Base-by-base conservation (phyloP, 2,113 vertebrate species). In the Coreoperca whiteheadi region DNA sequence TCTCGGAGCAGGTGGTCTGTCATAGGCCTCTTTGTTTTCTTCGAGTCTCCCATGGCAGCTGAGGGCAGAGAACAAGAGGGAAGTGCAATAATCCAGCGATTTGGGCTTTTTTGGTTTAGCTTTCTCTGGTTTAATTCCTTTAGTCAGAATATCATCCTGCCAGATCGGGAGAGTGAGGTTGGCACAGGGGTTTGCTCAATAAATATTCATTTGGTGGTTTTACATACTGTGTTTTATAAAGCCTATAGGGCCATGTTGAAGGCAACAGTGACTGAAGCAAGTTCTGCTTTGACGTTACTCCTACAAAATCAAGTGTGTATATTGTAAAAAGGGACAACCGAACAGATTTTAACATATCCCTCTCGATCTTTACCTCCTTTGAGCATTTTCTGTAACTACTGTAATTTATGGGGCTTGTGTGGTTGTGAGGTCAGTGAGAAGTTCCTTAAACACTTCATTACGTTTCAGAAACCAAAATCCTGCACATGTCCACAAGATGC, bases 1-100 rank as follows among this genome's bases (percentile, higher is more conserved):
- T 88, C 87, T 83, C 83, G 72, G 82, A 92, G 90, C 88, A 94
- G 90, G 88, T 93, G 92, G 86, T 84, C 86, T 60, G 28, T 89
- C 85, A 91, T 80, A 85, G 83, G 71, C 87, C 75, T 79, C 89
- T 90, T 90, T 90, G 87, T 89, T 92, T 88, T 78, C 37, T 59
- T n/a, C 32, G 60, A 60, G 64, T 63, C 79, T 90, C 53, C 18
- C 46, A 48, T 25, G 73, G 86, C 88, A 89, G 79, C 81, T 87
- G 83, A 89, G 50, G 65, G 39, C 65, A 28, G 73, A 48, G 75
- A 66, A 64, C 10, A 71, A 74, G 76, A 82, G 61, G 73, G 54
- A 79, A 61, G 63, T 16, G 57, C 30, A 79, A 39, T 48, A 76
- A 78, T 63, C 43, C 64, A 61, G 46, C 23, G 12, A 28, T 76